Evolutionary conservation across 1,140 invertebrate genomes (phyloP), one percentile per base, ranked within the genome.

Genomic region (Pseudomyrmex pallidus): DNA sequence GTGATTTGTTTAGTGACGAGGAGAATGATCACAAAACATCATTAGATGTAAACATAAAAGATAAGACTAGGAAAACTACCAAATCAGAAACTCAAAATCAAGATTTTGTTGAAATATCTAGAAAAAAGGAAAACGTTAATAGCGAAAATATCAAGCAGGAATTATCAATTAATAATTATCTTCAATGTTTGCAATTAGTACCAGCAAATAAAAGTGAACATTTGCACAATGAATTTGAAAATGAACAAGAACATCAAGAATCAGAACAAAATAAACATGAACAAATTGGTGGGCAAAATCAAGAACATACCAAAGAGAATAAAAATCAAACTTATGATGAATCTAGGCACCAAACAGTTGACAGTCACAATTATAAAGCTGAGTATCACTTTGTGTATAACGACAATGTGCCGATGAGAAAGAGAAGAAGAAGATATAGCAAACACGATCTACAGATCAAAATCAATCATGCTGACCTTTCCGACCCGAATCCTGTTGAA

Each of bases 1-100:
- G 94, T 17, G 93, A 94, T 72, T 86, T 94, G 10, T 94, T 94
- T 25, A 93, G 91, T 64, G 92, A 93, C n/a, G 92, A 94, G 0
- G 93, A 94, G 74, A 89, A 82, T 13, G 91, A 94, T 50, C 88
- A 90, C n/a, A 89, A 83, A 35, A 91, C 90, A 7, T 85, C n/a
- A 13, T 68, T 12, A 13, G n/a, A 8, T 2, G 61, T 22, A 44
- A 76, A 2, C 12, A 10, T 9, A 10, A 70, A 25, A 50, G 25
- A 48, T 57, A 68, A 68, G 25, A 20, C n/a, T 15, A 56, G 87
- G 85, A 59, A 87, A 82, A 66, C 48, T 2, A 25, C 17, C 3
- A 59, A 83, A 9, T 1, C 50, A 12, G 35, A 74, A 61, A 12
- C 35, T 70, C n/a, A 44, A 48, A 61, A 54, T 20, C 20, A 46